Base-by-base conservation (phyloP, 2,888 invertebrate genomes). In the Lasioglossum malachurum region DNA sequence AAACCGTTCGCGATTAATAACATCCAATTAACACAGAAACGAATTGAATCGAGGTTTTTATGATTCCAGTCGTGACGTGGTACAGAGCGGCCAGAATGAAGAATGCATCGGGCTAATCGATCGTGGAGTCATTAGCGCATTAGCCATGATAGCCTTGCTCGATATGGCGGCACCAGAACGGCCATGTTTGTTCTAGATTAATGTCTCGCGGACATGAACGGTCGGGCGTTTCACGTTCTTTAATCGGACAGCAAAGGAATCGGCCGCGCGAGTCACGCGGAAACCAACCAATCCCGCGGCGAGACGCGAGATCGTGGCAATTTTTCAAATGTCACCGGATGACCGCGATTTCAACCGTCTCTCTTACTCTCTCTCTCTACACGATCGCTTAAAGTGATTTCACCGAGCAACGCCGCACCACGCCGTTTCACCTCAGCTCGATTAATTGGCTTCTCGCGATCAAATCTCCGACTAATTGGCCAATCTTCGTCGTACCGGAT, bases 111-210 rank as follows among this genome's bases (percentile, higher is more conserved):
- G 91, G 87, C 92, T 93, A 93, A 94, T 95, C 94, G 95, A 95
- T 95, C 92, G 89, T 82, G 69, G 89, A 92, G 93, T 94, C 94
- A 94, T 95, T 95, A 95, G 93, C 93, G 92, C 91, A 91, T 92
- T 89, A 89, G 91, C 89, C 93, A 92, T 92, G 93, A 93, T 93
- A 93, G 89, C 91, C 90, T 90, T 89, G 91, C 87, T 87, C 88
- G 89, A 87, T 90, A 89, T 78, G 80, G 83, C 79, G 77, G 77
- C 76, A 53, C 49, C 83, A 80, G 86, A 83, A 89, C 91, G 91
- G 93, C 92, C 94, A 93, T 94, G 92, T 94, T 94, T 94, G 93
- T 91, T 92, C 92, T 92, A 93, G 93, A 94, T 94, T 94, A 93
- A 94, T 94, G 94, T 92, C 93, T 90, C 92, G 81, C 83, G 88